Base-by-base conservation (phyloP, 2,113 vertebrate genomes). In the Lophotis ruficrista region DNA sequence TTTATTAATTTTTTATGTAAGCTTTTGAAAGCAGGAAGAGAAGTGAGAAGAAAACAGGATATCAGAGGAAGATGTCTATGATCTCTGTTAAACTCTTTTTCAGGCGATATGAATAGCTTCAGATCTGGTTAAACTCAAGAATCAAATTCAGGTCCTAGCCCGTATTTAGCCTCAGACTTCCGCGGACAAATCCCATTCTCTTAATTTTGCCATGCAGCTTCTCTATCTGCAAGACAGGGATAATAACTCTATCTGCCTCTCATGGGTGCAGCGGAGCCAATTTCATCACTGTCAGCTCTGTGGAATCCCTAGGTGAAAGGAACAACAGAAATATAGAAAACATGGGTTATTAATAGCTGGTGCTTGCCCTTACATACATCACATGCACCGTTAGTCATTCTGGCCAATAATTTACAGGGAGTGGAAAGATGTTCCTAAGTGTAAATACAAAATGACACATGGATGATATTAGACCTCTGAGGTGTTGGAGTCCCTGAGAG, bases 261-360 rank as follows among this genome's bases (percentile, higher is more conserved):
- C 80, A 14, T 73, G 88, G 72, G 75, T 84, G 76, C 65, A n/a
- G 68, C 1, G 0, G 30, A 96, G 86, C 78, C 68, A 65, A 53
- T 92, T 96, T 75, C 86, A 84, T 96, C 96, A 87, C 83, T 90
- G 64, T 89, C 96, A 93, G 80, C 57, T 89, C 86, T 5, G 20
- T 89, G 92, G 88, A 96, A 96, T 91, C 88, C 92, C 89, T 87
- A 84, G 93, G 71, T 96, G 94, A 89, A 89, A 87, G 65, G 83
- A 92, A 82, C 65, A 89, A 48, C 80, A 93, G 80, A 93, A 96
- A 90, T 92, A 27, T 50, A 57, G 80, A 81, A 97, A 96, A 71
- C 80, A 64, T 12, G 30, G 69, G 69, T 96, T 97, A 94, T 96
- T 96, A 96, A 96, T 95, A 94, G 80, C 81, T 68, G 80, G 57